Evolutionary conservation across 2,797 vertebrate genomes (phyloP).

Genomic region (Steatocranus sp.): DNA sequence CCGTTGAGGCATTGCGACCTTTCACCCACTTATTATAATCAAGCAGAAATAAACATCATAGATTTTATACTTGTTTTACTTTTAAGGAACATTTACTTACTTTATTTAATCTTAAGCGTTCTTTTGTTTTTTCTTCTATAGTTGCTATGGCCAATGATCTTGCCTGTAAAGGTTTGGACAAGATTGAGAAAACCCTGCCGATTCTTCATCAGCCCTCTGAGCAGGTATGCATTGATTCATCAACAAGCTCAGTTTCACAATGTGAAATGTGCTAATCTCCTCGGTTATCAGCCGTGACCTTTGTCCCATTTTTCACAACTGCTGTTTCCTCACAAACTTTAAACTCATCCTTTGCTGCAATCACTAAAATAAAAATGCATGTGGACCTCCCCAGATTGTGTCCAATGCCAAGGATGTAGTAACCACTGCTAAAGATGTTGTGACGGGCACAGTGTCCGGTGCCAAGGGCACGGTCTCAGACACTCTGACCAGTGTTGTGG

Average conservation of each 20-base stretch:
- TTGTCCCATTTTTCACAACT: constrained; percentile 14
- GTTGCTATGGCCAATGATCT: constrained; percentile 87
- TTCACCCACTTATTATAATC: constrained; percentile 30
- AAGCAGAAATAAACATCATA: neutral
- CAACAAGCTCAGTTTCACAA: neutral
- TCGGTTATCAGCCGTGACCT: neutral
- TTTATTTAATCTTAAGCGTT: neutral
- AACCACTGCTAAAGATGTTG: constrained; percentile 76
- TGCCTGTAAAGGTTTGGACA: constrained; percentile 90
- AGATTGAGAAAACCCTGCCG: constrained; percentile 88
- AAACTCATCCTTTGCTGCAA: neutral
- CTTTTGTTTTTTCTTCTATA: constrained; percentile 31
- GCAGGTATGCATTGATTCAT: constrained; percentile 71
- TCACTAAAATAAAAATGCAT: neutral
- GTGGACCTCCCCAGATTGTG: constrained; percentile 74
- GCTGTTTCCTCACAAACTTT: neutral
- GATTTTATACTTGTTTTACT: neutral
- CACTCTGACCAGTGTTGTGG: constrained; percentile 78
- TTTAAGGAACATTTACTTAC: neutral
- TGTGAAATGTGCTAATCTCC: neutral
- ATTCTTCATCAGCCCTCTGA: constrained; percentile 86
- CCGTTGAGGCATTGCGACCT: constrained; percentile 9
- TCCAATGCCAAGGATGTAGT: constrained; percentile 82
- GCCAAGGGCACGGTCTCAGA: constrained; percentile 83
- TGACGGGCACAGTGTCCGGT: constrained; percentile 76